Base-by-base conservation (phyloP, 2,113 vertebrate species). In the Chascanopsetta lugubris region DNA sequence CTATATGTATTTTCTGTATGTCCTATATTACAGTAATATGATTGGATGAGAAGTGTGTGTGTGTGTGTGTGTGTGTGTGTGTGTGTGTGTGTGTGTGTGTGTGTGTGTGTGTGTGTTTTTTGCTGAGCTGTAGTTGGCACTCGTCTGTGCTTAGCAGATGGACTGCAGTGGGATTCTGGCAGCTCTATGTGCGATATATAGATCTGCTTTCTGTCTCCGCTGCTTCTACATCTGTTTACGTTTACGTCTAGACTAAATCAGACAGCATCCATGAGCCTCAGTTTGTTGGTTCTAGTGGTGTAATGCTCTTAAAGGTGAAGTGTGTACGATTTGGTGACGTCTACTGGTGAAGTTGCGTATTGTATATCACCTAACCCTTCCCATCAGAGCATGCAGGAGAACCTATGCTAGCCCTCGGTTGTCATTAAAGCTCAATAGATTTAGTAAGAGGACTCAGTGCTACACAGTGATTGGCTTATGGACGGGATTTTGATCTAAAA, bases 161-260 rank as follows among this genome's bases (percentile, higher is more conserved):
- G 86, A 61, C 55, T 50, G 42, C 24, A 82, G 83, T 75, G 62
- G 67, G 59, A 71, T 66, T 42, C 80, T 83, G 80, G 85, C 83
- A 30, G 45, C 69, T 70, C 26, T 38, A 63, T 53, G 7, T 74
- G 58, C 60, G 12, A 64, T 71, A 61, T 57, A 57, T 65, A 80
- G 77, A 81, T 65, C 59, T 49, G 56, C 34, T 73, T 64, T 42
- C 51, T 77, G 55, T 80, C 29, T 3, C 49, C 50, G 61, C 61
- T 54, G 48, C 47, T 46, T 72, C 49, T 27, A 15, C 17, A 51
- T 64, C 67, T 78, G n/a, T n/a, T n/a, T n/a, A n/a, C n/a, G n/a
- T n/a, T 68, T 72, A 74, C 73, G 40, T 76, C 51, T 29, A 22
- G 53, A 83, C 67, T 43, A 60, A 75, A 63, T 54, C 38, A 58